Evolutionary conservation across 2,113 vertebrate genomes (phyloP).

Genomic region (Zosterops japonicus): DNA sequence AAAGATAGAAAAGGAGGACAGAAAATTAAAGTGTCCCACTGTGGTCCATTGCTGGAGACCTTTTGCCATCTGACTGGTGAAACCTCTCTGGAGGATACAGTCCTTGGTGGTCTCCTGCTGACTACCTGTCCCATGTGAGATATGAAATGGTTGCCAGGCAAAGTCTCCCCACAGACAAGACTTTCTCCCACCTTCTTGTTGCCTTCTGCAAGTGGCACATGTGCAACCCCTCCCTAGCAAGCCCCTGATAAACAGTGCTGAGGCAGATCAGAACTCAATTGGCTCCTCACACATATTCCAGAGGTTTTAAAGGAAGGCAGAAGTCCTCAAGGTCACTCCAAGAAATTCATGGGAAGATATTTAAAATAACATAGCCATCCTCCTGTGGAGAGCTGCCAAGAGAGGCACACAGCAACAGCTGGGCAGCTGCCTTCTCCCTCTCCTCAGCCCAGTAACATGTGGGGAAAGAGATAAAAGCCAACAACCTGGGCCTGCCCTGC

Average conservation of each 20-base stretch:
- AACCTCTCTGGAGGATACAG: neutral
- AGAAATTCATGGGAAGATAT: neutral
- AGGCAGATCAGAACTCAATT: neutral
- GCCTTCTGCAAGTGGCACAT: neutral
- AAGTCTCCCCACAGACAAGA: neutral
- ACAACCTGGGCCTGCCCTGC: neutral
- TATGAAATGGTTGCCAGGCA: neutral
- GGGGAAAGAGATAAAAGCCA: neutral
- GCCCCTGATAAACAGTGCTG: neutral
- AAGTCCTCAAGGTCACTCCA: neutral
- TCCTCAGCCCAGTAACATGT: neutral
- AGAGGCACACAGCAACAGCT: neutral
- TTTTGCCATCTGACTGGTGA: neutral
- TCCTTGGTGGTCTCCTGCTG: neutral
- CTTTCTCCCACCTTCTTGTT: neutral
- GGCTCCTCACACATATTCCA: neutral
- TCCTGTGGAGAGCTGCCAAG: neutral
- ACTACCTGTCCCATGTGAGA: neutral
- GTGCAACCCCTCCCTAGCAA: no score
- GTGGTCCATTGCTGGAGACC: neutral
- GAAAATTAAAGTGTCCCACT: neutral
- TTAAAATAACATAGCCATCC: neutral
- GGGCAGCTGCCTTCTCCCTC: neutral
- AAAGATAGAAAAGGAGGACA: neutral
- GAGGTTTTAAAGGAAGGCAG: neutral